phyloP scores from a whole-genome alignment of 2,797 vertebrate genomes.

The Takifugu rubripes region DNA sequence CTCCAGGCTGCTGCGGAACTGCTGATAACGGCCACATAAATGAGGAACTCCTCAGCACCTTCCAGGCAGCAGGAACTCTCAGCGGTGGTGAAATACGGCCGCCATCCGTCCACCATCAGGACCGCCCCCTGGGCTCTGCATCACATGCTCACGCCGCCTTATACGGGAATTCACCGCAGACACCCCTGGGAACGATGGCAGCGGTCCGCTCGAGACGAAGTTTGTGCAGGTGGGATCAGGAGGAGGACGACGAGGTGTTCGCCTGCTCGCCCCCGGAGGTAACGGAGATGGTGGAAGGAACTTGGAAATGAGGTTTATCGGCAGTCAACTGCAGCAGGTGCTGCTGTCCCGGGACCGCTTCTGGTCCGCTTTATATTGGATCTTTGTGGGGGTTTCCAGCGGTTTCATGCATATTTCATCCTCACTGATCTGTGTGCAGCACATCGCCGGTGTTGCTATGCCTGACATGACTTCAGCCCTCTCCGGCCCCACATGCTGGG shows the following conservation, averaged over 20 bases:
- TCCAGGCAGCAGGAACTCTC: too few relatives aligned
- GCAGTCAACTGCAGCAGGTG: too few relatives aligned
- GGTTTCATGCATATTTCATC: conserved; percentile 60
- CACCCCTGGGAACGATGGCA: conserved; percentile 1
- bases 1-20: too few relatives aligned
- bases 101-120: conserved; percentile 5
- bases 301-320: too few relatives aligned
- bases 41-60: too few relatives aligned
- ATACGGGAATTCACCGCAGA: conserved; percentile 12
- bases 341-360: background rate
- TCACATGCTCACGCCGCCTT: conserved; percentile 28
- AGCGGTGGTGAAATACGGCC: too few relatives aligned
- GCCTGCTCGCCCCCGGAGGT: conserved; percentile 37
- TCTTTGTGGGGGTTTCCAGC: conserved; percentile 32
- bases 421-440: conserved; percentile 51
- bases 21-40: too few relatives aligned
- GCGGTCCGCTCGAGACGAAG: conserved; percentile 27
- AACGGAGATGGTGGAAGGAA: conserved; percentile 1
- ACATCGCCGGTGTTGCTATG: conserved; percentile 18
- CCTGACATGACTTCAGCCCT: conserved; percentile 47
- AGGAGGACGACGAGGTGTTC: conserved; percentile 39
- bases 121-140: conserved; percentile 45
- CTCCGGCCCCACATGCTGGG: conserved; percentile 17
- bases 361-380: conserved; percentile 3
- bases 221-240: background rate